Evolutionary conservation across 2,888 invertebrate genomes (phyloP).

Genomic region (Argyresthia goedartella): DNA sequence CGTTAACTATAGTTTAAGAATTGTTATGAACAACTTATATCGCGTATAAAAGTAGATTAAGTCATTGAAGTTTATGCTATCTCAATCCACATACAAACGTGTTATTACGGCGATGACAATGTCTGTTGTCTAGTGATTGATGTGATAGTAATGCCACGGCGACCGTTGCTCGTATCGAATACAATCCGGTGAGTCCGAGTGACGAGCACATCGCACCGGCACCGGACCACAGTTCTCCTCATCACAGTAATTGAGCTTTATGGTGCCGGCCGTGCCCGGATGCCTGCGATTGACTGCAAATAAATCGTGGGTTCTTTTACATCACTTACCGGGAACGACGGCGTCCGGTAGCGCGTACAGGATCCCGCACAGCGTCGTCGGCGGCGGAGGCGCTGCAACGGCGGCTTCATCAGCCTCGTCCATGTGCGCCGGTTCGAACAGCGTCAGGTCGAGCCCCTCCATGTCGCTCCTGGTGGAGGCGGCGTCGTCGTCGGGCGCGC

Average conservation of each 20-base stretch:
- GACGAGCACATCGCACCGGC: slow-evolving; percentile 33
- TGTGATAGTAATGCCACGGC: slow-evolving; percentile 53
- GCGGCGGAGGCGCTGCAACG: slow-evolving; percentile 17
- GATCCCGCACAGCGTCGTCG: slow-evolving; percentile 48
- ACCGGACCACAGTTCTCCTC: slow-evolving; percentile 33
- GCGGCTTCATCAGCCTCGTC: slow-evolving; percentile 31
- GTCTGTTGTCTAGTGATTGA: slow-evolving; percentile 47
- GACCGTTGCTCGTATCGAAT: slow-evolving; percentile 66
- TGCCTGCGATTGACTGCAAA: slow-evolving; percentile 25
- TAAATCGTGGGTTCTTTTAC: slow-evolving; percentile 26
- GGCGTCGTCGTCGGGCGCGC: slow-evolving; percentile 51
- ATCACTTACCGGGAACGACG: slow-evolving; percentile 49
- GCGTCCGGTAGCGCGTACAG: slow-evolving; percentile 44
- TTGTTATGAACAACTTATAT: no score
- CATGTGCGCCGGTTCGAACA: slow-evolving; percentile 73
- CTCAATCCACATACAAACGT: slow-evolving; percentile 5
- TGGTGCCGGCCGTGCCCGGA: slow-evolving; percentile 33
- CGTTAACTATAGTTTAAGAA: no score
- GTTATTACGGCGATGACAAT: slow-evolving; percentile 51
- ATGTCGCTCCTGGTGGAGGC: slow-evolving; percentile 69
- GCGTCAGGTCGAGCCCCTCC: slow-evolving; percentile 76
- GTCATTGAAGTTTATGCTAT: no score
- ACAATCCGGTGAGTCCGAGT: slow-evolving; percentile 46
- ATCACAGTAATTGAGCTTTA: slow-evolving; percentile 46
- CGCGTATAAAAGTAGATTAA: no score